Evolutionary conservation across 2,888 invertebrate genomes (phyloP).

Genomic region (Drosophila bunnanda): DNA sequence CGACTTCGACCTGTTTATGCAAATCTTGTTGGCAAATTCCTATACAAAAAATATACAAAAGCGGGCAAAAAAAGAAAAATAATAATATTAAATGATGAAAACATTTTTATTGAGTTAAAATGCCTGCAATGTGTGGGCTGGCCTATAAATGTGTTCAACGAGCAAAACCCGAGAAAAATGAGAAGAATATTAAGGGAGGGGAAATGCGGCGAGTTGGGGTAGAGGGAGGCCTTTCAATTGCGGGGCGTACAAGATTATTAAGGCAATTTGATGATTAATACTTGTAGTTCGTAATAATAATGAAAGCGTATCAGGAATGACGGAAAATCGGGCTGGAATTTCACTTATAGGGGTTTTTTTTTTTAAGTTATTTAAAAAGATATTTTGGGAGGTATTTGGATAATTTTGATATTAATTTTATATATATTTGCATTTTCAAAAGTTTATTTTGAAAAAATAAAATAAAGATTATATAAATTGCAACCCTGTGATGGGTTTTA

Average conservation of each 20-base stretch:
- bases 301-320: conserved; percentile 7
- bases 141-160: conserved; percentile 19
- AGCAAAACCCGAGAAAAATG: conserved; percentile 14
- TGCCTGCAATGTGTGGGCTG: conserved; percentile 45
- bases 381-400: background rate
- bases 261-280: conserved; percentile 45
- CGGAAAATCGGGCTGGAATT: background rate
- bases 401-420: too few relatives aligned
- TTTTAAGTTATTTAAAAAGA: background rate
- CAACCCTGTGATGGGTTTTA: too few relatives aligned
- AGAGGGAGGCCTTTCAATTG: conserved; percentile 23
- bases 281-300: conserved; percentile 15
- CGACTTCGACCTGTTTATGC: conserved; percentile 53
- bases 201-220: background rate
- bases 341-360: background rate
- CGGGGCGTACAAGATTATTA: conserved; percentile 33
- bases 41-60: conserved; percentile 40
- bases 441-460: too few relatives aligned
- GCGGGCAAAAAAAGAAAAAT: conserved; percentile 2
- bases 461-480: too few relatives aligned
- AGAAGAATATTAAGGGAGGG: conserved; percentile 3
- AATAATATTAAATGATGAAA: conserved; percentile 18
- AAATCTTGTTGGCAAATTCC: conserved; percentile 57
- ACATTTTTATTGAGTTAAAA: conserved; percentile 45
- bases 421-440: too few relatives aligned